Base-by-base conservation (phyloP, 2,113 vertebrate species). In the Hippoglossus stenolepis region DNA sequence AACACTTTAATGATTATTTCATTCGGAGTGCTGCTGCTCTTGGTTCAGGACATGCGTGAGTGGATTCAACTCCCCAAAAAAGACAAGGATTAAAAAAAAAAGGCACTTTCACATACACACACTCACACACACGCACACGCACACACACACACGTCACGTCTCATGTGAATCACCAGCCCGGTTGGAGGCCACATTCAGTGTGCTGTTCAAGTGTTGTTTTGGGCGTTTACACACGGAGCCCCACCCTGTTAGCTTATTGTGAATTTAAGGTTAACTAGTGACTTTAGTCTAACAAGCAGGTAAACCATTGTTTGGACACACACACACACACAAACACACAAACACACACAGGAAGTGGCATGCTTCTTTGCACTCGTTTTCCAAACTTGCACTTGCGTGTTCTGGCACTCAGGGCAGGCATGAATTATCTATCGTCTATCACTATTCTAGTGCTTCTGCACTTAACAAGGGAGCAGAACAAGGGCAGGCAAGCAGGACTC, bases 211-310 rank as follows among this genome's bases (percentile, higher is more conserved):
- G 93, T 92, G 86, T 89, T 89, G 35, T 40, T 86, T 74, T 71
- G 89, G 90, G 86, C 79, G 20, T 86, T 79, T 74, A 66, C 67
- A 88, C 84, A 81, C 84, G 79, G 47, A 86, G 85, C 90, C 91
- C 92, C 90, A 90, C 91, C 91, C 93, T 90, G 90, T 92, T 92
- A 85, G 91, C 89, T 91, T 91, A 90, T 91, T 89, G 91, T 90
- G 91, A 87, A 80, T 84, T 92, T 93, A 93, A 93, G 92, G 91
- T 93, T 91, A 91, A 89, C 84, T 72, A 86, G 92, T 93, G 92
- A 93, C 80, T 89, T 90, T 60, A 89, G 90, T 91, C 88, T 85
- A 87, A 90, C 82, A 73, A 88, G 83, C 90, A 90, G 85, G 82
- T 86, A 87, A 84, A 89, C 74, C 23, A 35, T 59, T 70, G 59